Base-by-base conservation (phyloP, 2,797 vertebrate genomes). In the Sorex maritimensis region DNA sequence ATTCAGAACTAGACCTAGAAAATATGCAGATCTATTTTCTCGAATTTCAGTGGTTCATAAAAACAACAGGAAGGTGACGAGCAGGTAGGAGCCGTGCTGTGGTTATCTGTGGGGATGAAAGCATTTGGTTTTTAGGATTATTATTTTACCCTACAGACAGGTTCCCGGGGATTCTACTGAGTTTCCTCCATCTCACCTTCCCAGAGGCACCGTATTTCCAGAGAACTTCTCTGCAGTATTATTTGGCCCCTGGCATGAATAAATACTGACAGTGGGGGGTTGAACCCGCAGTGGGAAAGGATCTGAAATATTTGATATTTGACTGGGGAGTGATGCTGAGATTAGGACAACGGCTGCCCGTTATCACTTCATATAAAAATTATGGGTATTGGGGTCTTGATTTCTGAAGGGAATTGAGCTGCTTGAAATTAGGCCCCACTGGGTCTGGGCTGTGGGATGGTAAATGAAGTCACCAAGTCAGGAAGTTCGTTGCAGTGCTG, bases 321-420 rank as follows among this genome's bases (percentile, higher is more conserved):
- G 3, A 38, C 28, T 72, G 21, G 72, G 41, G 41, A 44, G 41
- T 44, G 41, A 7, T 65, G 1, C 26, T 82, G 12, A 88, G 34
- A 55, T 55, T 30, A n/a, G 61, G 55, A 34, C 72, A 87, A 72
- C 2, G 7, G 6, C 3, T 87, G 6, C 11, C 26, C 41, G 41
- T 44, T 69, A 61, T 68, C 46, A 77, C 17, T 74, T 23, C 4
- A 55, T 65, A 91, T 44, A 90, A 77, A 69, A 72, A 41, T 44
- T 17, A 21, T 82, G 78, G 79, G 74, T 79, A 61, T 87, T 38
- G 94, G 86, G 0, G 1, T 88, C 24, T 88, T 44, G 41, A 44
- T 44, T 44, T 44, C 41, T 44, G 41, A 44, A 44, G 41, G 41
- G 41, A 44, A 44, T 44, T 44, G 41, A 44, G 41, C 41, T 44